Evolutionary conservation across 2,113 vertebrate genomes (phyloP).

Genomic region (Charadrius vociferus): DNA sequence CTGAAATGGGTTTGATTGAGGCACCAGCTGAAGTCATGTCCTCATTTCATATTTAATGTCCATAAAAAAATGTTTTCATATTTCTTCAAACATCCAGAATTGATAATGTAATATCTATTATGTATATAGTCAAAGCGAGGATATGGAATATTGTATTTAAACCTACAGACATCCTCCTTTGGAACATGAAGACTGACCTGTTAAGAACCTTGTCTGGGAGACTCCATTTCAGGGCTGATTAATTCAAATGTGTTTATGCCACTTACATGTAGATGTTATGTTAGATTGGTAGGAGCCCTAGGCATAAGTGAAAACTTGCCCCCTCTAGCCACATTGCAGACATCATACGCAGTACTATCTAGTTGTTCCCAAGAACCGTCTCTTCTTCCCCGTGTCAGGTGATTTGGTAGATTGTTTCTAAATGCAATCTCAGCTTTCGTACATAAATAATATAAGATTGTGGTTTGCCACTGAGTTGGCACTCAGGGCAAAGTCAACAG

Average conservation of each 20-base stretch:
- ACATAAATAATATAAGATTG: neutral
- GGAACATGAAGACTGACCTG: neutral
- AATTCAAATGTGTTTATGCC: neutral
- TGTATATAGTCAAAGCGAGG: neutral
- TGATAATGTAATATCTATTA: neutral
- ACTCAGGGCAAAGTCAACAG: neutral
- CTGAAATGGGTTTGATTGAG: neutral
- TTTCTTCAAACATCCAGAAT: neutral
- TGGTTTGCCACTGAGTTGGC: neutral
- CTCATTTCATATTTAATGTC: neutral
- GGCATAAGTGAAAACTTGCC: neutral
- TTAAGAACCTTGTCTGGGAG: neutral
- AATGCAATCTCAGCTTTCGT: neutral
- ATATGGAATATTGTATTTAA: neutral
- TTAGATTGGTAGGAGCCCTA: neutral
- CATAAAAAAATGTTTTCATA: neutral
- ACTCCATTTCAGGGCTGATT: neutral
- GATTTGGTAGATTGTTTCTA: neutral
- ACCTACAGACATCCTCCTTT: neutral
- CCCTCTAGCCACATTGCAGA: neutral
- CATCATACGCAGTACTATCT: neutral
- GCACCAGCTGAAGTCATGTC: neutral
- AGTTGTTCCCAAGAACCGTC: neutral
- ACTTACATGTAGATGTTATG: neutral
- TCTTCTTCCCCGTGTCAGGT: neutral